A percentile compares a stretch with the other conserved stretches of the same genome.
Evolutionary conservation across 2,797 vertebrate genomes (phyloP).

Genomic region (Novumbra hubbsi): DNA sequence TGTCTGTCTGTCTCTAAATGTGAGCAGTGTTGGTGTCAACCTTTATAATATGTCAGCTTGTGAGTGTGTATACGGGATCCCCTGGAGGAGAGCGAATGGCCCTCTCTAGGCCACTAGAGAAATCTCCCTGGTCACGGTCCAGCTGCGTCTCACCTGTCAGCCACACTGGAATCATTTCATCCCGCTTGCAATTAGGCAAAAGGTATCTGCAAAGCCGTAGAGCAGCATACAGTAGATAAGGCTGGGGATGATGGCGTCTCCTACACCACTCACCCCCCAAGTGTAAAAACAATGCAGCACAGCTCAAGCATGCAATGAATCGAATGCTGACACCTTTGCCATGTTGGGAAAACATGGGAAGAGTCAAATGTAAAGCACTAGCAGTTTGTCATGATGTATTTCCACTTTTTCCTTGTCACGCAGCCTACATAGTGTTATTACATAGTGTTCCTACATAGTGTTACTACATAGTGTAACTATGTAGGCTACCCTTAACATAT

Average conservation of each 20-base stretch:
- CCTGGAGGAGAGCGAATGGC: slow-evolving; percentile 11
- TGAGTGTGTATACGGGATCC: background rate
- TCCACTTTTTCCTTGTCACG: background rate
- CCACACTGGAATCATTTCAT: slow-evolving; percentile 64
- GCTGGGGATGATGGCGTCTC: background rate
- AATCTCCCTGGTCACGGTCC: slow-evolving; percentile 63
- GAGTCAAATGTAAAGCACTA: background rate
- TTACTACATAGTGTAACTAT: background rate
- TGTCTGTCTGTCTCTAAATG: slow-evolving; percentile 20
- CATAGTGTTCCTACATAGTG: background rate
- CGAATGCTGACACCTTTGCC: background rate
- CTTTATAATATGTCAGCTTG: background rate
- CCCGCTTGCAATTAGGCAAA: slow-evolving; percentile 61
- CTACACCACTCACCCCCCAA: background rate
- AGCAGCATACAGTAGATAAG: slow-evolving; percentile 12
- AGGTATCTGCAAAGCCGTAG: slow-evolving; percentile 17
- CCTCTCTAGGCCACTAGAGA: slow-evolving; percentile 61
- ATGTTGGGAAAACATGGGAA: background rate
- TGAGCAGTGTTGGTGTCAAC: slow-evolving; percentile 2
- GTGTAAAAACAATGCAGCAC: background rate
- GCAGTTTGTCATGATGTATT: background rate
- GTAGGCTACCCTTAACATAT: background rate
- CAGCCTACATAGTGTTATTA: background rate
- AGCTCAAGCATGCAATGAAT: background rate
- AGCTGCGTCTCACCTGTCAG: slow-evolving; percentile 76